phyloP scores from a whole-genome alignment of 1,140 invertebrate species.

The Diorhabda carinulata region DNA sequence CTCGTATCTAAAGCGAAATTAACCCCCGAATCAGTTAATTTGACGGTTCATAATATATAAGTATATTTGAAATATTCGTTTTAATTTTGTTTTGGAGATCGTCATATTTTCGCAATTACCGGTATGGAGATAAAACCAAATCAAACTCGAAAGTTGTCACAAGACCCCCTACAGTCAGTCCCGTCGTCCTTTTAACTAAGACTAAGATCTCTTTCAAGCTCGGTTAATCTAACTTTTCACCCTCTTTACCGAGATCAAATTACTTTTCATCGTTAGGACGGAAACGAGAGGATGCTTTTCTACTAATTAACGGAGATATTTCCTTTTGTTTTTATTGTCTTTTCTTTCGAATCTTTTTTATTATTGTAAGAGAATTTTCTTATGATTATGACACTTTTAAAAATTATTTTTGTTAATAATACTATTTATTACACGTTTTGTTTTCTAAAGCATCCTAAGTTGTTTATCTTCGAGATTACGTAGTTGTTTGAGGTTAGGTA shows the following conservation, averaged over 20 bases:
- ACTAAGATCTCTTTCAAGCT: constrained; percentile 18
- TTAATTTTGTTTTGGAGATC: not conserved
- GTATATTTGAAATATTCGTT: no score
- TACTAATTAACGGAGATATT: constrained; percentile 14
- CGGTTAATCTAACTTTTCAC: constrained; percentile 23
- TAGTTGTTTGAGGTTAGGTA: no score
- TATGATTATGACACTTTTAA: no score
- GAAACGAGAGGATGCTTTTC: not conserved
- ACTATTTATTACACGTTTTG: no score
- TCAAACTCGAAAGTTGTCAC: constrained; percentile 15
- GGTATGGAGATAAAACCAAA: constrained; percentile 14
- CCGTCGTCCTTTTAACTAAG: constrained; percentile 14
- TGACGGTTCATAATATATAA: no score
- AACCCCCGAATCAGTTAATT: no score
- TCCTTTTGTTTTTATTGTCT: constrained; percentile 3
- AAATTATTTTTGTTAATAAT: no score
- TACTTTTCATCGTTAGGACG: constrained; percentile 14
- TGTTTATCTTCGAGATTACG: no score
- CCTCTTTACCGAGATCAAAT: constrained; percentile 20
- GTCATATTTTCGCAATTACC: constrained; percentile 12
- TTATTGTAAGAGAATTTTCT: no score
- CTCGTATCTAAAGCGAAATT: no score
- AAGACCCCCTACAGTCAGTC: not conserved
- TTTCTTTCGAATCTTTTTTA: not conserved
- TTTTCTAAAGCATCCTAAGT: no score